Base-by-base conservation (phyloP, 1,140 invertebrate species). In the Goniozus legneri region DNA sequence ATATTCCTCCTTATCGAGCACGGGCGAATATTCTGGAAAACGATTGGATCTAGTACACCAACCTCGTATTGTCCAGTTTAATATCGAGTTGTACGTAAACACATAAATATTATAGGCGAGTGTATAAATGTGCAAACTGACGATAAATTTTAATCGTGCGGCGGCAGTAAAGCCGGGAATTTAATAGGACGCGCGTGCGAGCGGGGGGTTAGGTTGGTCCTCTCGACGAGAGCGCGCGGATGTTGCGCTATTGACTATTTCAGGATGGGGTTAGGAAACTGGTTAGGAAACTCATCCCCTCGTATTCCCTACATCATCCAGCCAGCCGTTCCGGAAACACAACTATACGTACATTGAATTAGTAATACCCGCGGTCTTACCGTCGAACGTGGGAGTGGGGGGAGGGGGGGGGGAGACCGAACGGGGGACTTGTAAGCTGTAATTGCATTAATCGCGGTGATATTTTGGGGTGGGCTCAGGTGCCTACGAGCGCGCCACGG, bases 391-490 rank as follows among this genome's bases (percentile, higher is more conserved):
- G n/a, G n/a, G n/a, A n/a, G n/a, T n/a, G n/a, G n/a, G n/a, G n/a
- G n/a, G n/a, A n/a, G n/a, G n/a, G n/a, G n/a, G n/a, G n/a, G n/a
- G n/a, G n/a, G n/a, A n/a, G n/a, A n/a, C n/a, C n/a, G n/a, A n/a
- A n/a, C n/a, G n/a, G n/a, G 64, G 60, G 60, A 69, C 69, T 74
- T 71, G 69, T 68, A 74, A 71, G 71, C 69, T 73, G 67, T 74
- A 74, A 74, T 74, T 74, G 71, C 71, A 67, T 74, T 73, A 71
- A 71, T 74, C 71, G 71, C 59, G 67, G 69, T 66, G 69, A 73
- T 73, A 74, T 74, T 73, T 73, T 69, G 70, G n/a, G n/a, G n/a
- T n/a, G n/a, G 71, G 67, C 67, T 69, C 71, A 72, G 70, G 70
- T 73, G 70, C 54, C 58, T 62, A 63, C 63, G 62, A 66, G 65